phyloP scores from a whole-genome alignment of 2,113 vertebrate genomes.

The Corapipo altera region DNA sequence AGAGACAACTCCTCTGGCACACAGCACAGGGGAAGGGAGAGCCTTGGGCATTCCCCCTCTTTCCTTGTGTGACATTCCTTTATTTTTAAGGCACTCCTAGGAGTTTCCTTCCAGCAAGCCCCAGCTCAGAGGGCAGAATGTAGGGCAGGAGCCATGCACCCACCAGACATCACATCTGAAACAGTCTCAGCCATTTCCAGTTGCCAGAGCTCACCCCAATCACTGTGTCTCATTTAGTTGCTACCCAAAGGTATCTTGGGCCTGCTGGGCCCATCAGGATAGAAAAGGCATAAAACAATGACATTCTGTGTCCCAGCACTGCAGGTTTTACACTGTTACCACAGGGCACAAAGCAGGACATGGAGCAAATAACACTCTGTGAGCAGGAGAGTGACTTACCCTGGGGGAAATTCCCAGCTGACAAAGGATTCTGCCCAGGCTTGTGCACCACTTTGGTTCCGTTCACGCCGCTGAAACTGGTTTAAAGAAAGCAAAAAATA shows the following conservation, averaged over 20 bases:
- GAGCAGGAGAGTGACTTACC: neutral
- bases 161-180: neutral
- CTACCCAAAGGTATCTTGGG: neutral
- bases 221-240: neutral
- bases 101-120: neutral
- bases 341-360: neutral
- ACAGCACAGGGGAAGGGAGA: neutral
- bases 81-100: neutral
- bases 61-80: neutral
- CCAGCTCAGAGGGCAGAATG: neutral
- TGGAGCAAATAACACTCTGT: accelerated
- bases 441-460: neutral
- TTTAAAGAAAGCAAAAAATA: neutral
- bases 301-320: neutral
- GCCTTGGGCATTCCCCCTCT: neutral
- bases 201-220: neutral
- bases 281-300: neutral
- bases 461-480: neutral
- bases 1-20: neutral
- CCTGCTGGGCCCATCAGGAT: neutral
- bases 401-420: neutral
- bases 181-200: neutral
- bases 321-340: neutral
- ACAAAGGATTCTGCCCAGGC: neutral
- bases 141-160: neutral